Evolutionary conservation across 53 echinoderm and acorn worm species (phyloP).

Genomic region (Zoroaster sp.): DNA sequence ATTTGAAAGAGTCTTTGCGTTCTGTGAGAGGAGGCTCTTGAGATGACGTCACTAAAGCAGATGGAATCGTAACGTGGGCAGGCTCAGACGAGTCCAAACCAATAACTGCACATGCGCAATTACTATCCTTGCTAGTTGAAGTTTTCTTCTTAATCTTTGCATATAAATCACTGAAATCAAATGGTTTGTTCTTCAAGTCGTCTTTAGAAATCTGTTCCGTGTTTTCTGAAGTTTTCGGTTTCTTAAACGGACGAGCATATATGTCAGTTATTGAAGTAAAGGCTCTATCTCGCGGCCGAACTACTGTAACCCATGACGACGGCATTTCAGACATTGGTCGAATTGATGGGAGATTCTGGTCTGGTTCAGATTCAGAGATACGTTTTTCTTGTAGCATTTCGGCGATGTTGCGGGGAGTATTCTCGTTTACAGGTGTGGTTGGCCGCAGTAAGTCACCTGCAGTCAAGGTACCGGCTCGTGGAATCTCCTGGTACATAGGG

Average conservation of each 20-base stretch:
- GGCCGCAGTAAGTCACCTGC: background rate
- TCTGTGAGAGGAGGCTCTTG: background rate
- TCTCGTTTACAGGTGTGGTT: too few relatives aligned
- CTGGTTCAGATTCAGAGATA: too few relatives aligned
- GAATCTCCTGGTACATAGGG: background rate
- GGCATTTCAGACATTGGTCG: background rate
- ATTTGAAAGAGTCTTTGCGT: background rate
- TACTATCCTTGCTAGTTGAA: background rate
- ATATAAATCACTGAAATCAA: background rate
- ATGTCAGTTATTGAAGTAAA: background rate
- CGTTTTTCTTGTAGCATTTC: background rate
- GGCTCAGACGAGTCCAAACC: background rate
- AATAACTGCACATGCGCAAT: background rate
- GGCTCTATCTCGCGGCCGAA: background rate
- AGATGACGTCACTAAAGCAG: background rate
- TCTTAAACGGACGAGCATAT: background rate
- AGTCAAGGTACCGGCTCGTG: background rate
- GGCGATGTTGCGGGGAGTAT: background rate
- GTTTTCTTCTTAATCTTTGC: background rate
- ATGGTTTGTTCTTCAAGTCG: background rate
- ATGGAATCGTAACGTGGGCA: background rate
- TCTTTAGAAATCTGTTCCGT: background rate
- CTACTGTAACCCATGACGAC: background rate
- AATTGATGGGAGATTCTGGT: background rate
- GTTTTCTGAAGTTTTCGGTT: background rate